phyloP scores from a whole-genome alignment of 2,113 vertebrate genomes.

The Gnathonemus echidnorhynchus region DNA sequence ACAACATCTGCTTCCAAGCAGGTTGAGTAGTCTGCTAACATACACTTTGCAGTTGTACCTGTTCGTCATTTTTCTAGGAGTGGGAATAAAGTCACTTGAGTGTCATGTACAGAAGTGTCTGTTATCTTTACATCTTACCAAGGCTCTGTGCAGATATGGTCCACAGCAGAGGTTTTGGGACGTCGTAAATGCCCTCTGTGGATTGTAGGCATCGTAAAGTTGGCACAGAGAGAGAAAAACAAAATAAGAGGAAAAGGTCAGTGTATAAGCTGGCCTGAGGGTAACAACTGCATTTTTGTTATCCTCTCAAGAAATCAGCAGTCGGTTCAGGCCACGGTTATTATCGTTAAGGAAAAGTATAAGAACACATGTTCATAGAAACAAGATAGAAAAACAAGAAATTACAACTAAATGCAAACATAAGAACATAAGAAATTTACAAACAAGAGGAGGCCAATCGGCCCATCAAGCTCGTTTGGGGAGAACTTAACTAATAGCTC shows the following conservation, averaged over 20 bases:
- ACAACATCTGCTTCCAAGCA: not conserved
- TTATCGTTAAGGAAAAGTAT: not conserved
- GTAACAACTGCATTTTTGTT: not conserved
- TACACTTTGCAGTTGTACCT: not conserved
- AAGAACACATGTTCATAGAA: not conserved
- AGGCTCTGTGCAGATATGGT: slow-evolving; percentile 3
- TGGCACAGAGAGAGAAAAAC: not conserved
- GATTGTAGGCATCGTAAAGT: slow-evolving; percentile 25
- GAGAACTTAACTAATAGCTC: too few relatives aligned
- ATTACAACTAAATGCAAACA: not conserved
- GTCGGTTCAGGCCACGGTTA: not conserved
- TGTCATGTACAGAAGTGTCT: not conserved
- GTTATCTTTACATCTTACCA: slow-evolving; percentile 38
- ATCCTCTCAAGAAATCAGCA: not conserved
- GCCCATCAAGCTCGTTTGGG: too few relatives aligned
- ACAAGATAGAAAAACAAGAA: not conserved
- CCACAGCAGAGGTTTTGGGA: slow-evolving; percentile 47
- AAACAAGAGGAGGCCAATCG: too few relatives aligned
- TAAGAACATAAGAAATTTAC: too few relatives aligned
- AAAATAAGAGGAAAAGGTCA: not conserved
- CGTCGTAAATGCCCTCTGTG: slow-evolving; percentile 53
- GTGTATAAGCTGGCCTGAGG: not conserved
- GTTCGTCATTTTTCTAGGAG: not conserved
- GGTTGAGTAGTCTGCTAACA: not conserved
- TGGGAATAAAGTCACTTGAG: not conserved